Evolutionary conservation across 1,140 invertebrate species (phyloP), one percentile per base, ranked within the genome.

Genomic region (Drosophila triauraria): DNA sequence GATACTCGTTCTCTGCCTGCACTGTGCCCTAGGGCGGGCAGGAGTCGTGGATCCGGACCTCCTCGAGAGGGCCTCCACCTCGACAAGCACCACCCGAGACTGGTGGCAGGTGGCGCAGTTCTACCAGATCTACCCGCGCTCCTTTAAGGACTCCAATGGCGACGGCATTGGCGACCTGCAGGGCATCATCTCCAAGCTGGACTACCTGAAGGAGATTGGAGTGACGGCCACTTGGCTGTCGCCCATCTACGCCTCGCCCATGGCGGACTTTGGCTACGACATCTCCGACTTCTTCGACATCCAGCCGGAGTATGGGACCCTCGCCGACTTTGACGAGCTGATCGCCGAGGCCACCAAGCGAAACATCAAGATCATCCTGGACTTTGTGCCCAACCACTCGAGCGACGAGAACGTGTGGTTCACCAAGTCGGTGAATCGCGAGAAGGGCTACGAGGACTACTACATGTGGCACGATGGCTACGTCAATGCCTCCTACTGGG

Each of bases 351-450:
- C 96, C 7, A 95, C 95, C 1, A 64, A 80, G 40, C 62, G 78
- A 2, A 83, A 82, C 10, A 57, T 93, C 9, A 93, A 93, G 61
- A 86, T 93, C 15, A 88, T 93, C 15, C 61, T 93, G 15, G 92
- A 93, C 62, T 93, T 93, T 69, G 93, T 48, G 5, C 96, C 96
- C 0, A 97, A 97, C 87, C 96, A 97, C 82, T 95, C 96, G 1
- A 96, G 96, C 56, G 94, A 95, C 47, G 91, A 95, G 61, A 95
- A 96, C 51, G 92, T 94, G 9, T 97, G 96, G 95, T 97, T 97
- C 82, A 79, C 93, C 40, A 94, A 95, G 62, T 96, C 96, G 6
- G 92, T 94, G 27, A 92, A 93, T 2, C 91, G 93, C 9, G 93
- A 95, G 43, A 85, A 93, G 12, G 93, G 93, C 0, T 97, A 95